A percentile compares a stretch with the other conserved stretches of the same genome.
Conservation (phyloP, 1,140 invertebrate genomes). For the Sitophilus oryzae region DNA sequence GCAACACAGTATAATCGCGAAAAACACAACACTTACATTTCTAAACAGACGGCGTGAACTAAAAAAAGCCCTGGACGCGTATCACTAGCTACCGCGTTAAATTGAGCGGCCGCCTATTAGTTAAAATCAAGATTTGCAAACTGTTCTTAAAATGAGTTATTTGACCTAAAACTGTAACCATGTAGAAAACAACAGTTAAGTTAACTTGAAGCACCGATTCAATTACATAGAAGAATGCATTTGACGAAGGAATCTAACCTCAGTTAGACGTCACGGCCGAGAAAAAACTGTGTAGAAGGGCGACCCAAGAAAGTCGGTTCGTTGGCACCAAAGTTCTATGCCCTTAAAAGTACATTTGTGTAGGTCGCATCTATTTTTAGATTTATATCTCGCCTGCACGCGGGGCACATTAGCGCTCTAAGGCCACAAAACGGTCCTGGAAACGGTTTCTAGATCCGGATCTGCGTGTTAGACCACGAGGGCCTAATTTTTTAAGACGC, state of each 20-base stretch:
- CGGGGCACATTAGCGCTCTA: slow-evolving; percentile 10
- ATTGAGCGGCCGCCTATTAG: slow-evolving; percentile 10
- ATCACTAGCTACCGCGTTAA: slow-evolving; percentile 12
- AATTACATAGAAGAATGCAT: slow-evolving; percentile 35
- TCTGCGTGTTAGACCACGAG: slow-evolving; percentile 7
- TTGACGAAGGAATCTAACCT: slow-evolving; percentile 29
- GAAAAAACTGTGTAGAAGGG: slow-evolving; percentile 21
- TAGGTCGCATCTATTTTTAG: slow-evolving; percentile 23
- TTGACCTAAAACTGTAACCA: slow-evolving; percentile 45
- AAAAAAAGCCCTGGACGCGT: slow-evolving; percentile 9
- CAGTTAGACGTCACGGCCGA: slow-evolving; percentile 14
- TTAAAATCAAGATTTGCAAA: slow-evolving; percentile 29
- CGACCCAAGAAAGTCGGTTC: slow-evolving; percentile 17
- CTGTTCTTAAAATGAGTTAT: slow-evolving; percentile 41
- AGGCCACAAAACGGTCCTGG: slow-evolving; percentile 9
- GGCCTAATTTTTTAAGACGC: slow-evolving; percentile 24
- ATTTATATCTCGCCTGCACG: slow-evolving; percentile 14
- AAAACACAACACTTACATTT: slow-evolving; percentile 6
- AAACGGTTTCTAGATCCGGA: background rate
- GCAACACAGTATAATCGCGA: background rate
- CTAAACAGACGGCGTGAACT: background rate
- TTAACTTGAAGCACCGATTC: slow-evolving; percentile 34
- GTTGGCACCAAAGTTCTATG: slow-evolving; percentile 28
- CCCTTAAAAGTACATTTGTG: slow-evolving; percentile 32
- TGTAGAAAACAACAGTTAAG: slow-evolving; percentile 43